Conservation (phyloP, 1,140 invertebrate genomes). For the Lasioglossum baleicum region DNA sequence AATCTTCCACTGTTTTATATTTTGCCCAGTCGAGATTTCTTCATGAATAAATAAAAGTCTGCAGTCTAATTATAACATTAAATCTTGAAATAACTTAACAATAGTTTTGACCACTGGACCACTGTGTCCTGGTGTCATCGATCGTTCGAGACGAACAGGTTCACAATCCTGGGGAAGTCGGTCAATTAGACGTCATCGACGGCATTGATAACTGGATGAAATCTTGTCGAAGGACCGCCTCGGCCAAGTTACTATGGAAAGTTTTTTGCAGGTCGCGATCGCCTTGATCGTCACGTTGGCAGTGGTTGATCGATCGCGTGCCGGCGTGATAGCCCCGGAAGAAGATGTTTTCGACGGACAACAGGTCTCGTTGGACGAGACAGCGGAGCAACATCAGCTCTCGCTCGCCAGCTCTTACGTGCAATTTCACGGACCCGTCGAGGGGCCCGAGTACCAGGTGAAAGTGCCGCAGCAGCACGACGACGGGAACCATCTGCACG, state of each 20-base stretch:
- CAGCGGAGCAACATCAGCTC: slow-evolving; percentile 57
- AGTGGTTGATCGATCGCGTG: slow-evolving; percentile 48
- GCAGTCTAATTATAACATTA: too few relatives aligned
- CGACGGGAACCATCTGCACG: slow-evolving; percentile 68
- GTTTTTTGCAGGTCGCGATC: slow-evolving; percentile 52
- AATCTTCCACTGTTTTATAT: too few relatives aligned
- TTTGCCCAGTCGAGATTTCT: too few relatives aligned
- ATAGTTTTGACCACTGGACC: too few relatives aligned
- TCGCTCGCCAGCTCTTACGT: slow-evolving; percentile 73
- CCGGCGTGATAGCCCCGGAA: slow-evolving; percentile 57
- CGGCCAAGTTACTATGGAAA: slow-evolving; percentile 5
- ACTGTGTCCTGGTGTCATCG: background rate
- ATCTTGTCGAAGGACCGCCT: background rate
- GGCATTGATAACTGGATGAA: slow-evolving; percentile 30
- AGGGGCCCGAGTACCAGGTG: slow-evolving; percentile 72
- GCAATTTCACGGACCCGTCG: slow-evolving; percentile 77
- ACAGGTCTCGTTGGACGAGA: slow-evolving; percentile 61
- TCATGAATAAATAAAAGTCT: too few relatives aligned
- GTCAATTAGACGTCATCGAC: background rate
- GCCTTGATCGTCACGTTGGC: slow-evolving; percentile 49
- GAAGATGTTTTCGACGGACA: slow-evolving; percentile 52
- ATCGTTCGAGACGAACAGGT: background rate
- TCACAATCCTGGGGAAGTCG: slow-evolving; percentile 1
- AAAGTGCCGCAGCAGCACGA: slow-evolving; percentile 73
- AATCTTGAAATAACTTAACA: too few relatives aligned